phyloP scores from a whole-genome alignment of 1,140 invertebrate species.

The Drosophila ercepeae region DNA sequence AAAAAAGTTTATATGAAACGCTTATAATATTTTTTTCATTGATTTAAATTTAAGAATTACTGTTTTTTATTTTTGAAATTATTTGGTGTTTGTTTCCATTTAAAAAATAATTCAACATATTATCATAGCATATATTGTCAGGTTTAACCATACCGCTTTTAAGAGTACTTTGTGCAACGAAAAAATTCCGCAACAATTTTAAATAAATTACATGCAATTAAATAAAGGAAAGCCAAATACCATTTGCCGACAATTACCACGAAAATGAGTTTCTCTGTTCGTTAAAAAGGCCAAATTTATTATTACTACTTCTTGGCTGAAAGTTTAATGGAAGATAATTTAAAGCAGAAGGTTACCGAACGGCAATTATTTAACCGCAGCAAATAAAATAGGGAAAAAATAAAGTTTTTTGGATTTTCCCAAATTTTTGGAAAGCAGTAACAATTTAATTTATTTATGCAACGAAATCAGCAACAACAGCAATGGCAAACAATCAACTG shows the following conservation, averaged over 20 bases:
- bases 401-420: neutral
- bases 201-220: slow-evolving; percentile 73
- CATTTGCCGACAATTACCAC: slow-evolving; percentile 67
- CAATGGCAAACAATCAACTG: slow-evolving; percentile 59
- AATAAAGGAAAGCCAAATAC: slow-evolving; percentile 42
- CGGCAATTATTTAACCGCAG: neutral
- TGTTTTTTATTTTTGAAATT: neutral
- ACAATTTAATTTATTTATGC: slow-evolving; percentile 43
- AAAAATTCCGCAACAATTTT: slow-evolving; percentile 67
- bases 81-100: neutral
- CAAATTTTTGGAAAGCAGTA: slow-evolving; percentile 3
- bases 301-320: neutral
- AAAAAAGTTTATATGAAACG: neutral
- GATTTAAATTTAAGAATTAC: neutral
- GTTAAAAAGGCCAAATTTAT: slow-evolving; percentile 14
- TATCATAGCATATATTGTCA: neutral
- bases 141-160: neutral
- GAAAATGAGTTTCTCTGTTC: slow-evolving; percentile 38
- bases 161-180: slow-evolving; percentile 7
- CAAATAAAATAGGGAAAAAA: neutral
- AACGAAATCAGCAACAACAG: slow-evolving; percentile 8
- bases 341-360: neutral
- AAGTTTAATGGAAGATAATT: neutral
- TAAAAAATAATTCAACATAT: neutral
- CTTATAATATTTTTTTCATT: no score